These are phyloP conservation scores for Chamaetylas fuelleborni DNA, from an alignment of 2,113 vertebrate species.

Conservation along the genomic window DNA sequence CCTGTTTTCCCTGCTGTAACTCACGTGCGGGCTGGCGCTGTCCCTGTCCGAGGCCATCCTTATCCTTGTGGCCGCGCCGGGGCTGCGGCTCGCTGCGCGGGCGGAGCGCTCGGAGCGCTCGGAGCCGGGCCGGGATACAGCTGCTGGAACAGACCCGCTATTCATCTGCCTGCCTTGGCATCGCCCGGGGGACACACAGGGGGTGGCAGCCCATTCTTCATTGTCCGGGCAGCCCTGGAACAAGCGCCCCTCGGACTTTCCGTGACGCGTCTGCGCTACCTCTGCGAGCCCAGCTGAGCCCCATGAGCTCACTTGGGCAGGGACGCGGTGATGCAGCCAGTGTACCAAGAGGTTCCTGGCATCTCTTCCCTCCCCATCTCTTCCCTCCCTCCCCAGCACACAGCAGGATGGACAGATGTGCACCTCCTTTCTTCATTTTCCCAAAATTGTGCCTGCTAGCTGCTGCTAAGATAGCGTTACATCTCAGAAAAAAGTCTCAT, in stretches of 20 bases:
- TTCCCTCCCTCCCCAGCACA: background rate
- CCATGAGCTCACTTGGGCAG: constrained; percentile 52
- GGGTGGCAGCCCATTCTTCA: background rate
- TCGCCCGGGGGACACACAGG: background rate
- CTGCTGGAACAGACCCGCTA: constrained; percentile 74
- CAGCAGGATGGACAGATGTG: background rate
- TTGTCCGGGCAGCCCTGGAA: constrained; percentile 11
- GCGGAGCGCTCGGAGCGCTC: background rate
- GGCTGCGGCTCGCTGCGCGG: background rate
- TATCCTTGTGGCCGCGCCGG: constrained; percentile 7
- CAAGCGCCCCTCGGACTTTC: constrained; percentile 17
- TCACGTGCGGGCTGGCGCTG: constrained; percentile 63
- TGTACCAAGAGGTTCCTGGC: constrained; percentile 62
- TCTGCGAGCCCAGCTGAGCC: constrained; percentile 7
- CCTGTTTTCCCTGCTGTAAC: background rate
- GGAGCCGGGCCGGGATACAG: constrained; percentile 39
- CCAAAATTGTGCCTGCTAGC: background rate
- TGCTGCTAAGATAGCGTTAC: background rate
- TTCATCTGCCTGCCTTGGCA: constrained; percentile 65
- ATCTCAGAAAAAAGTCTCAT: background rate
- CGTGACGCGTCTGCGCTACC: background rate
- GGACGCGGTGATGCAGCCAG: background rate
- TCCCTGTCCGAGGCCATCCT: constrained; percentile 59
- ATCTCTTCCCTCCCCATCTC: background rate
- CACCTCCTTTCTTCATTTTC: background rate